These are phyloP conservation scores for Neopipo cinnamomea DNA, from an alignment of 2,113 vertebrate genomes.

Conservation along the genomic window DNA sequence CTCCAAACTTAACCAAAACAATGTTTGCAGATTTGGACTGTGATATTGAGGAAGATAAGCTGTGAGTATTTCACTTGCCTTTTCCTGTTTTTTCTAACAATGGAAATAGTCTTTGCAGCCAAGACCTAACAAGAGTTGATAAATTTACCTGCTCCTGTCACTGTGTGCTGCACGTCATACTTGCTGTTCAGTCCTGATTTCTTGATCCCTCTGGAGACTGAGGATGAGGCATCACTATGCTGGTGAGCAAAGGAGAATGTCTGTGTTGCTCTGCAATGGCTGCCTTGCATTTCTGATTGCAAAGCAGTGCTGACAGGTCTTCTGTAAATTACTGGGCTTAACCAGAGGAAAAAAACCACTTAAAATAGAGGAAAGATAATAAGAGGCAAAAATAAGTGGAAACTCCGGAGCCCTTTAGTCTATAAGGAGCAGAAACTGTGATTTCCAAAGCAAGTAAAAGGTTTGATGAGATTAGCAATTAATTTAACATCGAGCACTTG, in stretches of 20 bases:
- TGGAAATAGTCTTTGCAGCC: neutral
- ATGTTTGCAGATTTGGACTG: constrained; percentile 97
- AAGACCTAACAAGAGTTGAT: neutral
- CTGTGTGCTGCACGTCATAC: neutral
- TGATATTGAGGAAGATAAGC: constrained; percentile 95
- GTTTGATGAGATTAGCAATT: neutral
- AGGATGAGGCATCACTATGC: neutral
- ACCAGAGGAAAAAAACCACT: neutral
- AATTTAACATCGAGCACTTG: neutral
- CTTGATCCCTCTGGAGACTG: neutral
- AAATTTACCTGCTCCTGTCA: neutral
- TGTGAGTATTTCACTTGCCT: constrained; percentile 79
- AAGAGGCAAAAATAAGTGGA: neutral
- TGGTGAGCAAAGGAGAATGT: neutral
- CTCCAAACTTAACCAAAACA: neutral
- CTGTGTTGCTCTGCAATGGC: neutral
- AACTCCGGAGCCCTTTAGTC: neutral
- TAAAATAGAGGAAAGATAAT: neutral
- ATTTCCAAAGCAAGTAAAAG: neutral
- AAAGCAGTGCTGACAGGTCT: neutral
- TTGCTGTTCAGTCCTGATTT: neutral
- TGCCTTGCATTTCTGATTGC: neutral
- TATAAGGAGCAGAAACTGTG: neutral
- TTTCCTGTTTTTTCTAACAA: neutral
- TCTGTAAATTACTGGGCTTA: neutral